phyloP scores from a whole-genome alignment of 2,888 invertebrate genomes.

The Sarcophaga carnaria region DNA sequence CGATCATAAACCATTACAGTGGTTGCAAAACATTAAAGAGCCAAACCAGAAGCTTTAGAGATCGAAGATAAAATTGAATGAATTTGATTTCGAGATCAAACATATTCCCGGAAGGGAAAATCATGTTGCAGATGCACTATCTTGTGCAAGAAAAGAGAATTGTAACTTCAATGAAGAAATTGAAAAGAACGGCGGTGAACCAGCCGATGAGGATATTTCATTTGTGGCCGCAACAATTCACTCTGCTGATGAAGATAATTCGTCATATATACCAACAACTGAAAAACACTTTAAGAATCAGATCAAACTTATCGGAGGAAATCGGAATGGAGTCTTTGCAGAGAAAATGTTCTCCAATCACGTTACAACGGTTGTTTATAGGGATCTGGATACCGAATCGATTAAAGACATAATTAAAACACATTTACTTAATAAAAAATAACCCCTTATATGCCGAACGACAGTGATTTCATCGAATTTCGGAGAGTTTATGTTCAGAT shows the following conservation, averaged over 20 bases:
- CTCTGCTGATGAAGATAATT: no score
- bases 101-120: no score
- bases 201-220: background rate
- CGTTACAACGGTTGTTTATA: conserved; percentile 9
- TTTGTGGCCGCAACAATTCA: no score
- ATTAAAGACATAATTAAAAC: no score
- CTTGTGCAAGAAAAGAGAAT: background rate
- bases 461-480: no score
- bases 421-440: no score
- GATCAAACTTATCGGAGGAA: background rate
- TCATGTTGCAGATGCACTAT: background rate
- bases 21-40: conserved; percentile 30
- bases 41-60: conserved; percentile 21
- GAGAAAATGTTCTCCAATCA: conserved; percentile 11
- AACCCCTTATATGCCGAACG: no score
- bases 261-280: background rate
- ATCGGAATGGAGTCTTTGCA: background rate
- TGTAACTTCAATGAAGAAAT: background rate
- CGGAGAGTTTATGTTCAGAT: no score
- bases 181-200: background rate
- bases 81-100: background rate
- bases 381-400: no score
- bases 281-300: background rate
- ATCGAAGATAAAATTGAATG: conserved; percentile 6
- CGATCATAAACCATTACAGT: conserved; percentile 33